Percentiles rank a stretch among this genome's conserved stretches.
Evolutionary conservation across 2,888 invertebrate genomes (phyloP).

Genomic region (Eulithis prunata): DNA sequence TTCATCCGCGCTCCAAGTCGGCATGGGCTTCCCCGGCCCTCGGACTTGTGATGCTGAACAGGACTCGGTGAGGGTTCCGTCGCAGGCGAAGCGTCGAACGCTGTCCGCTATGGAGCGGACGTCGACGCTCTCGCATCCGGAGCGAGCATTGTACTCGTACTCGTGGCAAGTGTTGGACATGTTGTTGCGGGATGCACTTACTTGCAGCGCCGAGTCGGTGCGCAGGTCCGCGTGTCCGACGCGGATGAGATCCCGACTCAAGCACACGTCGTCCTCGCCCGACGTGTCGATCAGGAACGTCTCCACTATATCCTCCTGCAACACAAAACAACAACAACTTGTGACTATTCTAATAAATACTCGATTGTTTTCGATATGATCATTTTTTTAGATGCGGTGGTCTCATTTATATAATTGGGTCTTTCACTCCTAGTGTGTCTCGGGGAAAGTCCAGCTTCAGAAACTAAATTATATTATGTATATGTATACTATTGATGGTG

Average conservation of each 20-base stretch:
- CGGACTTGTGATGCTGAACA: conserved; percentile 61
- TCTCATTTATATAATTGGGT: no score
- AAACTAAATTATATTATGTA: no score
- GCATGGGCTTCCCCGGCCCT: conserved; percentile 50
- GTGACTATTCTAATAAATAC: no score
- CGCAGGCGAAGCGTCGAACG: conserved; percentile 16
- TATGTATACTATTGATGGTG: no score
- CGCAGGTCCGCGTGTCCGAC: conserved; percentile 76
- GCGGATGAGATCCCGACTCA: conserved; percentile 76
- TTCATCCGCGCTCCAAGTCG: conserved; percentile 49
- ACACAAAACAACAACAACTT: neutral
- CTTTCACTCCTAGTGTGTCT: no score
- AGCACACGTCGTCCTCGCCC: conserved; percentile 71
- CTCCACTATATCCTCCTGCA: conserved; percentile 60
- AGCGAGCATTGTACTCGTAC: conserved; percentile 4
- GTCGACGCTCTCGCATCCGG: conserved; percentile 16
- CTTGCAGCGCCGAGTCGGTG: conserved; percentile 55
- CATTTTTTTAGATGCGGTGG: no score
- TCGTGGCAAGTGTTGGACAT: neutral
- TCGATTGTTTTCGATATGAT: no score
- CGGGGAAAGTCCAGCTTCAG: no score
- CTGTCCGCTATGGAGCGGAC: conserved; percentile 18
- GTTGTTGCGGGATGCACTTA: conserved; percentile 48
- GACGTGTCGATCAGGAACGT: conserved; percentile 82
- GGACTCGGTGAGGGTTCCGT: conserved; percentile 48